These are phyloP conservation scores for Gasterosteus nipponicus DNA, from an alignment of 2,113 vertebrate species.

Conservation along the genomic window DNA sequence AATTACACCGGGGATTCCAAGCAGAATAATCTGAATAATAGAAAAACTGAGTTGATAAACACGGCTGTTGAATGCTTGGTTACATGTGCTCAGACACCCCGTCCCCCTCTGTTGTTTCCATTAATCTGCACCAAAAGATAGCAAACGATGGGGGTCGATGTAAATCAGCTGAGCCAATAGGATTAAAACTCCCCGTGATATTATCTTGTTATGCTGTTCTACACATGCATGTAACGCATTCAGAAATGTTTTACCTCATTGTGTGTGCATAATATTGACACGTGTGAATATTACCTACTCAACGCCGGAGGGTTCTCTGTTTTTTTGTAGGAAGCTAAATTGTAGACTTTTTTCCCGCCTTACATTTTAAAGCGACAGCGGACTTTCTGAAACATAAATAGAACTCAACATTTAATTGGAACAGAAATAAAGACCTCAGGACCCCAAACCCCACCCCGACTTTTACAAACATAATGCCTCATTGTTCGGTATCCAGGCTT, in stretches of 20 bases:
- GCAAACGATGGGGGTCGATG: slow-evolving; percentile 35
- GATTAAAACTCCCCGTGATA: slow-evolving; percentile 34
- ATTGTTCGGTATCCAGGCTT: slow-evolving; percentile 19
- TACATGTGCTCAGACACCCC: slow-evolving; percentile 31
- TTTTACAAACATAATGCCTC: slow-evolving; percentile 7
- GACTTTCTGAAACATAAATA: slow-evolving; percentile 1
- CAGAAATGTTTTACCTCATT: slow-evolving; percentile 8
- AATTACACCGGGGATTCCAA: slow-evolving; percentile 69
- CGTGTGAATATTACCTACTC: not conserved
- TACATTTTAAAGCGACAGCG: not conserved
- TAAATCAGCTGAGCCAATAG: slow-evolving; percentile 47
- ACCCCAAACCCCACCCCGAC: not conserved
- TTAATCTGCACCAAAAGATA: slow-evolving; percentile 41
- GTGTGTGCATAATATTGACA: not conserved
- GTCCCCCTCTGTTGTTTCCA: slow-evolving; percentile 29
- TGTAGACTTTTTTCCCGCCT: not conserved
- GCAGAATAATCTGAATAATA: slow-evolving; percentile 69
- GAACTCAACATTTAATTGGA: not conserved
- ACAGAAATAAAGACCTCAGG: not conserved
- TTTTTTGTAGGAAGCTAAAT: not conserved
- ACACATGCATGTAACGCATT: slow-evolving; percentile 16
- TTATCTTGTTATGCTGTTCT: slow-evolving; percentile 14
- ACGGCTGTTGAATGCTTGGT: slow-evolving; percentile 43
- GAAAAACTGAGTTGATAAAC: slow-evolving; percentile 60
- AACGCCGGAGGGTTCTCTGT: no score